Base-by-base conservation (phyloP, 1,140 invertebrate genomes). In the Andrena cerasifolii region DNA sequence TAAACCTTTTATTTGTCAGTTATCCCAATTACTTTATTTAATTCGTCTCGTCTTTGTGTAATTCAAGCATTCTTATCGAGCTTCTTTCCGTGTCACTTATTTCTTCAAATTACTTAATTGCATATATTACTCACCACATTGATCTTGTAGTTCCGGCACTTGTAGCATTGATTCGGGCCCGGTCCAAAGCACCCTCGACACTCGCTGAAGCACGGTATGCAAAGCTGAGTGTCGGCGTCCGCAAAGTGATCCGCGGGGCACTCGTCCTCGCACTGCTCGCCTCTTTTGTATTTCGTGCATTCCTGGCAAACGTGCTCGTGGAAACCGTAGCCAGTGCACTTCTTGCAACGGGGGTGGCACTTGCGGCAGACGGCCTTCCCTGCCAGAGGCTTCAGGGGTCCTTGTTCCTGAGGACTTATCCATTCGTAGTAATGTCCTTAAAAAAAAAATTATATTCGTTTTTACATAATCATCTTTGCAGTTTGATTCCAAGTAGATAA, bases 191-290 rank as follows among this genome's bases (percentile, higher is more conserved):
- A 99, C 0, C 96, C 96, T 70, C 95, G 94, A 88, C 98, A 99
- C 90, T 98, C 97, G 3, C 91, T 85, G 80, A 96, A 94, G 87
- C 98, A 99, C 12, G 95, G 95, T 10, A 96, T 94, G 89, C 98
- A 98, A 79, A 95, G 93, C 77, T 95, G 95, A 18, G 94, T 94
- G 1, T 92, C 92, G 28, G 96, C 94, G 85, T 98, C 96, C 1
- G 96, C 96, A 88, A 95, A 98, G 86, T 98, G 95, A 92, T 98
- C 97, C 0, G 93, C 88, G 0, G 97, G 96, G 90, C 98, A 99
- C 88, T 98, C 96, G 61, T 98, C 96, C 89, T 98, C 97, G 88
- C 98, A 99, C 87, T 98, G 97, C 84, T 98, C 97, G 1, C 96
- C 96, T 68, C 95, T 94, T 84, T 97, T 97, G 88, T 96, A 98